phyloP scores from a whole-genome alignment of 2,888 invertebrate species.

The Napeogenes sylphis region DNA sequence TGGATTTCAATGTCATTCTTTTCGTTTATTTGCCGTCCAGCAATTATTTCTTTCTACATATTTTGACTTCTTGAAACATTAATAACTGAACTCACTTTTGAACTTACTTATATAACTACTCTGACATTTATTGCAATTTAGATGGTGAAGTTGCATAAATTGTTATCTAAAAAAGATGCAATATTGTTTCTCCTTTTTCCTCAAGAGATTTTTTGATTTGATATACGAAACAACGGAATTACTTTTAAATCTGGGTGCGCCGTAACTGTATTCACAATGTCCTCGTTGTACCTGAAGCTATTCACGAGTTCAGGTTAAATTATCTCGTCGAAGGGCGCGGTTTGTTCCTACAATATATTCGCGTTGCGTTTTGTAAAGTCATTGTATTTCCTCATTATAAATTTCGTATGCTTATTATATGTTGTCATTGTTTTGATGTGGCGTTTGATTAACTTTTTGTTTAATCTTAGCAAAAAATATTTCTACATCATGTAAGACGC shows the following conservation, averaged over 20 bases:
- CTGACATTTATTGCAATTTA: not conserved
- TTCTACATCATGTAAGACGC: not conserved
- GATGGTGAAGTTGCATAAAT: too few species aligned
- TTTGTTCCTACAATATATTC: not conserved
- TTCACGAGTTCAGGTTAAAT: conserved; percentile 1
- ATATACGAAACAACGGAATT: not conserved
- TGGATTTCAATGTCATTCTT: too few species aligned
- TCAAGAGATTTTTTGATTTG: not conserved
- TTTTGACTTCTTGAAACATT: not conserved
- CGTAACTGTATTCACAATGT: not conserved
- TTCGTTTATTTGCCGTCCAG: too few species aligned
- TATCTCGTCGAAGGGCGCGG: conserved; percentile 3
- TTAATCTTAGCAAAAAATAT: not conserved
- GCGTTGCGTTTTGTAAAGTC: conserved; percentile 1
- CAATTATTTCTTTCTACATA: not conserved
- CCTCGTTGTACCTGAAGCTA: conserved; percentile 3
- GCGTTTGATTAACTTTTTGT: conserved; percentile 1
- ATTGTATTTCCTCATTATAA: conserved; percentile 1
- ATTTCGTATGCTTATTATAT: conserved; percentile 1
- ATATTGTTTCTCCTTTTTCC: too few species aligned
- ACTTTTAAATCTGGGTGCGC: conserved; percentile 8
- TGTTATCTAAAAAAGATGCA: too few species aligned
- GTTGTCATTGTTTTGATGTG: conserved; percentile 1
- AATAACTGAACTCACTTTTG: not conserved
- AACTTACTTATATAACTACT: not conserved